Conservation (phyloP, 2,797 vertebrate genomes). For the Centropyge bicolor region DNA sequence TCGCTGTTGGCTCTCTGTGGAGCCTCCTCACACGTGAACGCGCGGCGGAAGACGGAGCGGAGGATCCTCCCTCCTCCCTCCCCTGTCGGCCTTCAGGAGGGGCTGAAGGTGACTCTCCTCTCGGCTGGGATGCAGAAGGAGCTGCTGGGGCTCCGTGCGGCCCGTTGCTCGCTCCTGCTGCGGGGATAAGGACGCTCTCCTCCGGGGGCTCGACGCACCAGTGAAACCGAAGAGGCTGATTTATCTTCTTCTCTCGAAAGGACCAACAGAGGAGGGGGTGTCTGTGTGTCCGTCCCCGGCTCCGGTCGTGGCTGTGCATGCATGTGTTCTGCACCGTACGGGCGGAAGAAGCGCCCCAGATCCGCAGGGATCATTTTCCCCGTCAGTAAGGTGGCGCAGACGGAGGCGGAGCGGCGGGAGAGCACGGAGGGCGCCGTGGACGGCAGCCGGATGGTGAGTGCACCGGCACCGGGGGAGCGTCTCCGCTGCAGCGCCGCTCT, state of each 20-base stretch:
- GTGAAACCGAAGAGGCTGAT: constrained; percentile 10
- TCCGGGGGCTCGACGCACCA: background rate
- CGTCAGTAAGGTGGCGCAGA: constrained; percentile 84
- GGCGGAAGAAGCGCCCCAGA: constrained; percentile 94
- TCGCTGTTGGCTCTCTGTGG: constrained; percentile 58
- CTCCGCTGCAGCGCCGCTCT: background rate
- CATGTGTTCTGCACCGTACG: constrained; percentile 97
- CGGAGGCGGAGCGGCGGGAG: constrained; percentile 89
- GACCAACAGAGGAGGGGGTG: constrained; percentile 21
- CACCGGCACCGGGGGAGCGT: too few relatives aligned
- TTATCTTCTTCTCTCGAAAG: constrained; percentile 15
- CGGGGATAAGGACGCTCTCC: constrained; percentile 57
- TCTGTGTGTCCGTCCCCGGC: background rate
- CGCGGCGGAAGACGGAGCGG: constrained; percentile 68
- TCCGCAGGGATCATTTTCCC: constrained; percentile 91
- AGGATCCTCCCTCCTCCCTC: constrained; percentile 53
- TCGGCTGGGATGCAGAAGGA: constrained; percentile 84
- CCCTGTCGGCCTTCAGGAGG: constrained; percentile 78
- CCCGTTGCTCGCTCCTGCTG: constrained; percentile 52
- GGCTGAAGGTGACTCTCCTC: constrained; percentile 86
- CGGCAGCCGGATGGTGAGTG: constrained; percentile 94
- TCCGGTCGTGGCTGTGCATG: constrained; percentile 85
- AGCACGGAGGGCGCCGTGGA: constrained; percentile 91
- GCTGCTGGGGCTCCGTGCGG: constrained; percentile 60
- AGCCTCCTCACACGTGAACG: constrained; percentile 63